Conservation (phyloP, 2,797 vertebrate genomes). For the Macropus fuliginosus region DNA sequence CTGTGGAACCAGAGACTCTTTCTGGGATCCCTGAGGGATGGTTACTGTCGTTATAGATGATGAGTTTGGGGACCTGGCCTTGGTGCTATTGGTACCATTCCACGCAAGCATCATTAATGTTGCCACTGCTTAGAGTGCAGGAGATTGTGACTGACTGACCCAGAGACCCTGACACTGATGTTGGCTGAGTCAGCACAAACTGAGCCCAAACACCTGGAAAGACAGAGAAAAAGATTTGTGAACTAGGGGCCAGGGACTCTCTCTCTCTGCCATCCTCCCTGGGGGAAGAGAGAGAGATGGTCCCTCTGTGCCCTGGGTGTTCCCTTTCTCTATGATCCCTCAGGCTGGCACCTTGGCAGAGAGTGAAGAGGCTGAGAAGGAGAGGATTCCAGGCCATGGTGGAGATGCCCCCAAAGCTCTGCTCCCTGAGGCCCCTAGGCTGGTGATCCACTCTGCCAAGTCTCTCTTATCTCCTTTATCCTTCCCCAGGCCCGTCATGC, state of each 20-base stretch:
- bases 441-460: neutral
- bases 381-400: too few species aligned
- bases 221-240: neutral
- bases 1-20: neutral
- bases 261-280: too few species aligned
- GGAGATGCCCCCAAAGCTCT: too few species aligned
- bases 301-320: neutral
- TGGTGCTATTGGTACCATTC: neutral
- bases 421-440: too few species aligned
- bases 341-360: too few species aligned
- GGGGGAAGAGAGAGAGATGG: too few species aligned
- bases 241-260: neutral
- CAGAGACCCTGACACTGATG: too few species aligned
- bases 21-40: neutral
- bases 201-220: neutral
- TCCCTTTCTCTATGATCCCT: neutral
- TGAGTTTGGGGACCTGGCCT: neutral
- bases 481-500: too few species aligned
- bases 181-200: neutral
- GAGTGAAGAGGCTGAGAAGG: too few species aligned
- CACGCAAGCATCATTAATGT: fast-evolving
- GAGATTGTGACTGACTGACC: too few species aligned
- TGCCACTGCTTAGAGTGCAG: too few species aligned
- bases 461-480: neutral
- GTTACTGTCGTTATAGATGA: fast-evolving